Conservation (phyloP, 2,888 invertebrate genomes). For the Camptogramma bilineatum region DNA sequence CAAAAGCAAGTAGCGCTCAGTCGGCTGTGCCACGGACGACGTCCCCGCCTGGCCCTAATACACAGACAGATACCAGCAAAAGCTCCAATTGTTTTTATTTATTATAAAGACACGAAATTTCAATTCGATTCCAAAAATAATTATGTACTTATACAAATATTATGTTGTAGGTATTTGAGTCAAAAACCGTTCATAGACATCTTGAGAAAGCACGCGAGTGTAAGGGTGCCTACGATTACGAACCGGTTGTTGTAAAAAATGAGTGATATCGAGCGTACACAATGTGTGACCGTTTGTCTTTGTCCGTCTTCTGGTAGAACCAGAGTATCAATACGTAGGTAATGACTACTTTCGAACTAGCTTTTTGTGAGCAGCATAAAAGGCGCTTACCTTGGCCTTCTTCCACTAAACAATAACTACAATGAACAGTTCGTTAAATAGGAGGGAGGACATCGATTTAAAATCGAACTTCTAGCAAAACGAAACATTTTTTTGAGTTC, state of each 20-base stretch:
- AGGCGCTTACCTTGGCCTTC: conserved; percentile 72
- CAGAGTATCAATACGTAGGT: conserved; percentile 63
- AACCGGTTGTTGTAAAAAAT: conserved; percentile 59
- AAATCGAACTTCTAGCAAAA: conserved; percentile 66
- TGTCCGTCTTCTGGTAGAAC: conserved; percentile 57
- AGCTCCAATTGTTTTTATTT: conserved; percentile 63
- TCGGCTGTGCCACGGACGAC: conserved; percentile 50
- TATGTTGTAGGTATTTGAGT: no score
- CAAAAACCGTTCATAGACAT: conserved; percentile 54
- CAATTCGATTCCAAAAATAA: background rate
- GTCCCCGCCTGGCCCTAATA: conserved; percentile 50
- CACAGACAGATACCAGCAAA: conserved; percentile 54
- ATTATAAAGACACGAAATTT: conserved; percentile 49
- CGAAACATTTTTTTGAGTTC: conserved; percentile 63
- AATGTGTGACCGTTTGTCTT: conserved; percentile 60
- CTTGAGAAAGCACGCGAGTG: conserved; percentile 49
- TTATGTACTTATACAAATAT: background rate
- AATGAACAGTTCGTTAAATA: conserved; percentile 67
- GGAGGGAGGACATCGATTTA: conserved; percentile 63
- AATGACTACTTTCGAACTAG: conserved; percentile 72
- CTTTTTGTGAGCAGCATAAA: conserved; percentile 70
- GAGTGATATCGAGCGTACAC: conserved; percentile 45
- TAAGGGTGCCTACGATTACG: conserved; percentile 66
- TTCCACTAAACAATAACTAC: conserved; percentile 49
- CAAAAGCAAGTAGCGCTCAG: conserved; percentile 77